Evolutionary conservation across 2,888 invertebrate genomes (phyloP).

Genomic region (Dorcus hopei): DNA sequence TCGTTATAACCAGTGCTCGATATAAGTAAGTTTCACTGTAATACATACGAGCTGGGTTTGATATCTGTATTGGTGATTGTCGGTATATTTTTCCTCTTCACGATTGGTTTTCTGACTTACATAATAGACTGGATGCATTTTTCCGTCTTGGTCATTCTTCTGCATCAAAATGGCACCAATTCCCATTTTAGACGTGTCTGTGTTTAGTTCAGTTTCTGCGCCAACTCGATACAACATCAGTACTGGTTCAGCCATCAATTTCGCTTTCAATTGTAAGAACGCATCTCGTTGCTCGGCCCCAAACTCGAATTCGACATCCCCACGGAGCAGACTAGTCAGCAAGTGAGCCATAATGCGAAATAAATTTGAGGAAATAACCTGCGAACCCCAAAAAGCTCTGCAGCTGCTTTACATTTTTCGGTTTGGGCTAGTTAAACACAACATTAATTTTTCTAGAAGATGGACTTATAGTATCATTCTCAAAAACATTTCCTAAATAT

Average conservation of each 20-base stretch:
- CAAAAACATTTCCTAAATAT: too few relatives aligned
- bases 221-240: conserved; percentile 20
- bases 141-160: conserved; percentile 18
- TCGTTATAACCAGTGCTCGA: too few relatives aligned
- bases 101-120: conserved; percentile 34
- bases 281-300: conserved; percentile 9
- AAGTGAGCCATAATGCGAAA: conserved; percentile 16
- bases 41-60: too few relatives aligned
- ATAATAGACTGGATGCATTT: conserved; percentile 35
- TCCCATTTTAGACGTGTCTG: conserved; percentile 30
- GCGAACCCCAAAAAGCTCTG: conserved; percentile 3
- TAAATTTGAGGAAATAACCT: conserved; percentile 8
- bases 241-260: conserved; percentile 19
- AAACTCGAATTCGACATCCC: conserved; percentile 19
- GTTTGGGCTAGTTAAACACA: not conserved
- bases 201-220: conserved; percentile 25
- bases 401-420: conserved; percentile 1
- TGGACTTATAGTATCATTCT: too few relatives aligned
- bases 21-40: too few relatives aligned
- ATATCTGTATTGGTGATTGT: too few relatives aligned
- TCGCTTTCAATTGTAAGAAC: conserved; percentile 23
- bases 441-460: too few relatives aligned
- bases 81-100: conserved; percentile 33
- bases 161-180: conserved; percentile 33
- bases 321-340: conserved; percentile 25